Conservation (phyloP, 2,888 invertebrate genomes). For the Isoperla grammatica region DNA sequence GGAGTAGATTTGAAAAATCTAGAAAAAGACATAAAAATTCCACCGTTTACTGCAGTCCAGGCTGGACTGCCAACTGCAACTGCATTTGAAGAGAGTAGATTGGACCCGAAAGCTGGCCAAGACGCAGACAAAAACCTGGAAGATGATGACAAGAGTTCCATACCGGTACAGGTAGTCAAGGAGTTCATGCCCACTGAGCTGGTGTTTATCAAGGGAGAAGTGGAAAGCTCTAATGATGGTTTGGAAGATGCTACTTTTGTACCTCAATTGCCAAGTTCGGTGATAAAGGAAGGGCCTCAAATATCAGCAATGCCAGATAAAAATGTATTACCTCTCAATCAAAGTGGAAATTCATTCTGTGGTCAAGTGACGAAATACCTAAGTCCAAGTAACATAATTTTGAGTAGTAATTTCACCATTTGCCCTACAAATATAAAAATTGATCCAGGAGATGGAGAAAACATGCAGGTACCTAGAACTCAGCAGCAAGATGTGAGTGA, state of each 20-base stretch:
- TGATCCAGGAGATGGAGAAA: conserved; percentile 1
- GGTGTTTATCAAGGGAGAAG: conserved; percentile 26
- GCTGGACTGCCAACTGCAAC: neutral
- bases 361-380: neutral
- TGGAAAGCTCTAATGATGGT: conserved; percentile 25
- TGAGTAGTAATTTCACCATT: neutral
- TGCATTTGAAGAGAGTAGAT: neutral
- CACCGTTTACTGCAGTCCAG: neutral
- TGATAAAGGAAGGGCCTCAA: conserved; percentile 7
- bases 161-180: neutral
- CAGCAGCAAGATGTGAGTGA: neutral
- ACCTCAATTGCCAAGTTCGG: neutral
- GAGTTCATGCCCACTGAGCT: neutral
- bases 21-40: conserved; percentile 5
- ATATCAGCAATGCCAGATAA: neutral
- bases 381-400: neutral
- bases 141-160: too few species aligned
- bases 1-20: neutral
- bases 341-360: neutral
- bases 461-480: neutral
- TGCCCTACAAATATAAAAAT: conserved; percentile 10
- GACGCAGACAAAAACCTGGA: too few species aligned
- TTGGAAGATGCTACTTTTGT: conserved; percentile 1
- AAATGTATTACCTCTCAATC: too few species aligned
- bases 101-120: too few species aligned